A percentile compares a stretch with the other conserved stretches of the same genome.
These are phyloP conservation scores for Sciurus niger DNA, from an alignment of 2,113 vertebrate genomes.

Conservation along the genomic window DNA sequence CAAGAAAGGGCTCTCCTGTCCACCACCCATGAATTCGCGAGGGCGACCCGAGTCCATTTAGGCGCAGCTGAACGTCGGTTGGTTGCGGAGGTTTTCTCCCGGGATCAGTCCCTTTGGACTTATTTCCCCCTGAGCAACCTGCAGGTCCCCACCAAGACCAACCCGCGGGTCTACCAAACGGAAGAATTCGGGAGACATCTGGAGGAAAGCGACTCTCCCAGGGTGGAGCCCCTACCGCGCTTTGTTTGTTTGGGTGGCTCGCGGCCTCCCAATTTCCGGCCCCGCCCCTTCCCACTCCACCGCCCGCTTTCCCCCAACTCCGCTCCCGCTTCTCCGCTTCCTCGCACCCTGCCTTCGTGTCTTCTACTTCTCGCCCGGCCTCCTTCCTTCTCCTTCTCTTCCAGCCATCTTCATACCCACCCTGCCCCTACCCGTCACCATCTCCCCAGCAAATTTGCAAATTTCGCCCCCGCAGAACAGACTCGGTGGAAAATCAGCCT, in stretches of 20 bases:
- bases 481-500: neutral
- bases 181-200: fast-evolving
- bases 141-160: neutral
- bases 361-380: neutral
- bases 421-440: fast-evolving
- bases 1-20: neutral
- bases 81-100: neutral
- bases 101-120: neutral
- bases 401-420: neutral
- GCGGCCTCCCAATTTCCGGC: conserved; percentile 33
- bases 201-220: fast-evolving
- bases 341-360: fast-evolving
- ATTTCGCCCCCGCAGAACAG: neutral
- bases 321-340: fast-evolving
- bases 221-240: fast-evolving
- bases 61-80: fast-evolving
- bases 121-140: neutral
- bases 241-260: neutral
- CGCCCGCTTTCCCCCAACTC: fast-evolving
- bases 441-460: neutral
- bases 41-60: fast-evolving
- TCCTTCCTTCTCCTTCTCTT: neutral
- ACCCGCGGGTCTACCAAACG: fast-evolving
- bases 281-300: neutral
- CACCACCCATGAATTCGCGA: fast-evolving